phyloP scores from a whole-genome alignment of 2,113 vertebrate genomes.

The Scopus umbretta region DNA sequence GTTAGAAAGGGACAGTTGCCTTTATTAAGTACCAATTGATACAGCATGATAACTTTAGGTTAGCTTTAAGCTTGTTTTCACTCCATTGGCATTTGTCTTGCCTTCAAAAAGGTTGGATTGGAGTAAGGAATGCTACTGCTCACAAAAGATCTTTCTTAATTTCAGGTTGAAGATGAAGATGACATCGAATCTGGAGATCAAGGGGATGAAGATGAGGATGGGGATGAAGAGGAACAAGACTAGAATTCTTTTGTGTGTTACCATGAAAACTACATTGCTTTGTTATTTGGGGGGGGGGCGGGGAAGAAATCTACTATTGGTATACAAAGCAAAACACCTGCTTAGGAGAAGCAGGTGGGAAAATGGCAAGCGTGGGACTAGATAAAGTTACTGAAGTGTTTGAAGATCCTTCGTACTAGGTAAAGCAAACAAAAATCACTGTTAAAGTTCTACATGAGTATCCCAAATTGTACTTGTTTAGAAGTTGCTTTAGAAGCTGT shows the following conservation, averaged over 20 bases:
- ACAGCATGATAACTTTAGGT: background rate
- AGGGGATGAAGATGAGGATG: constrained; percentile 75
- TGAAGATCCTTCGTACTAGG: constrained; percentile 10
- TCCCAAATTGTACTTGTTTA: constrained; percentile 43
- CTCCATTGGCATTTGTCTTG: background rate
- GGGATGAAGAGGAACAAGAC: constrained; percentile 59
- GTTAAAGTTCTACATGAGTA: constrained; percentile 49
- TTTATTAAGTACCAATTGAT: background rate
- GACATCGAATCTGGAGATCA: constrained; percentile 76
- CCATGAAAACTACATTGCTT: background rate
- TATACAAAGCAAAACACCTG: constrained; percentile 31
- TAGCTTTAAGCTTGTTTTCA: background rate
- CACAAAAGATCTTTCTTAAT: background rate
- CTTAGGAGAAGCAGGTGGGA: constrained; percentile 30
- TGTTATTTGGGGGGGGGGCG: background rate
- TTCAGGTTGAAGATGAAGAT: constrained; percentile 80
- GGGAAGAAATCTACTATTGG: background rate
- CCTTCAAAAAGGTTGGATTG: background rate
- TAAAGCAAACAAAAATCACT: constrained; percentile 19
- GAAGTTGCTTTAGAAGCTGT: constrained; percentile 35
- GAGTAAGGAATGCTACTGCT: background rate
- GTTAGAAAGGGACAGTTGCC: background rate
- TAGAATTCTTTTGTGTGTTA: constrained; percentile 4
- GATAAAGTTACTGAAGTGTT: constrained; percentile 54
- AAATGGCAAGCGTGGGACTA: constrained; percentile 25